Evolutionary conservation across 2,797 vertebrate species (phyloP).

Genomic region (Carapus acus): DNA sequence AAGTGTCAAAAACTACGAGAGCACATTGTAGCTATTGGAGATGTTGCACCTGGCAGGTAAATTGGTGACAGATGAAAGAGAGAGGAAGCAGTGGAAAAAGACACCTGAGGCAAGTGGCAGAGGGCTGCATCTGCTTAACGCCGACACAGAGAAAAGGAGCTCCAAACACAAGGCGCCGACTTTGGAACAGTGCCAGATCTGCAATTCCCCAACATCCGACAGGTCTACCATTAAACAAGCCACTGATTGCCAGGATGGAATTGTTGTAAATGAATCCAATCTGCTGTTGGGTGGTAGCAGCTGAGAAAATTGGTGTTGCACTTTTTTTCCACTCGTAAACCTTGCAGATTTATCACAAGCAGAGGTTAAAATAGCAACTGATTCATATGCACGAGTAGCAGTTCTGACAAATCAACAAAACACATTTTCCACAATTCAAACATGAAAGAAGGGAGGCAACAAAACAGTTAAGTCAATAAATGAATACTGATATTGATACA

Average conservation of each 20-base stretch:
- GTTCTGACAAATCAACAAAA: conserved; percentile 16
- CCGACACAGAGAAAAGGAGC: conserved; percentile 19
- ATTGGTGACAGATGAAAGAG: conserved; percentile 63
- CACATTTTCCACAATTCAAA: conserved; percentile 40
- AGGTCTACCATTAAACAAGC: conserved; percentile 50
- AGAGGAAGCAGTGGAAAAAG: conserved; percentile 58
- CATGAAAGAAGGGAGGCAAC: conserved; percentile 47
- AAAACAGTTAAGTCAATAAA: conserved; percentile 62
- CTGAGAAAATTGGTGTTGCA: conserved; percentile 42
- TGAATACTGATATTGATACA: conserved; percentile 58
- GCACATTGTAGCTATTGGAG: conserved; percentile 55
- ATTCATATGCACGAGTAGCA: conserved; percentile 16
- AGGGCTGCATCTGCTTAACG: conserved; percentile 56
- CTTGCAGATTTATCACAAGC: conserved; percentile 20
- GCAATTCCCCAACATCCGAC: conserved; percentile 38
- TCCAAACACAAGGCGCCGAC: conserved; percentile 7
- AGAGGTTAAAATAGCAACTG: conserved; percentile 37
- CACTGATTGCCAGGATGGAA: conserved; percentile 39
- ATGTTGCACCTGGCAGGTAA: conserved; percentile 69
- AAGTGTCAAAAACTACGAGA: conserved; percentile 43
- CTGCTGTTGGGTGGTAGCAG: conserved; percentile 47
- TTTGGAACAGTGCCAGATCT: conserved; percentile 41
- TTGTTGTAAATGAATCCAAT: conserved; percentile 52
- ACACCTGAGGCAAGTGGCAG: conserved; percentile 61
- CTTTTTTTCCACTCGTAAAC: conserved; percentile 28